Evolutionary conservation across 2,797 vertebrate species (phyloP).

Genomic region (Tauraco hartlaubi): DNA sequence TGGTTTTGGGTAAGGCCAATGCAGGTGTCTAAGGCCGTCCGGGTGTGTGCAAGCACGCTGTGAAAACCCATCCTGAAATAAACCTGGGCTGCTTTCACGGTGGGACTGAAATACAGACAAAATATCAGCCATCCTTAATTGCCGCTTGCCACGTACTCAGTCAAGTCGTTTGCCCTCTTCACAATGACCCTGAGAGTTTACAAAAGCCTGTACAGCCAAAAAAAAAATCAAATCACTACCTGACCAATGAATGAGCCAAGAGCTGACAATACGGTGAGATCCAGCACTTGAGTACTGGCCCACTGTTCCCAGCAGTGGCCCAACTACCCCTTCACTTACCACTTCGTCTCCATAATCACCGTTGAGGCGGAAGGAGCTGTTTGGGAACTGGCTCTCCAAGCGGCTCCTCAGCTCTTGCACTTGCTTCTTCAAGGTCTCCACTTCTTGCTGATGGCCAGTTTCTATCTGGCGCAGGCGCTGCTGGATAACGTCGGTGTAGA

Average conservation of each 20-base stretch:
- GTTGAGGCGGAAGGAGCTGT: constrained; percentile 86
- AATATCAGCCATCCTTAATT: background rate
- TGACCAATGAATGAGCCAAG: rapidly evolving
- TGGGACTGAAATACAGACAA: background rate
- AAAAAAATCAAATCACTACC: background rate
- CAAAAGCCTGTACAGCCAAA: background rate
- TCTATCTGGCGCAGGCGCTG: constrained; percentile 97
- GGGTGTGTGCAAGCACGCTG: rapidly evolving
- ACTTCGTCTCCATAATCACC: constrained; percentile 93
- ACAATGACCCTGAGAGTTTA: background rate
- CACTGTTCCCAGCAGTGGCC: background rate
- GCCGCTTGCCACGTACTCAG: background rate
- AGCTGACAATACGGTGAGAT: background rate
- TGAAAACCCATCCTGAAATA: background rate
- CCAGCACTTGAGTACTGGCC: background rate
- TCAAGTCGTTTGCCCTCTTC: background rate
- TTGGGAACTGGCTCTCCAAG: constrained; percentile 91
- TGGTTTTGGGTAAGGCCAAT: background rate
- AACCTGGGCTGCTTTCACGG: background rate
- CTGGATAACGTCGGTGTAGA: constrained; percentile 92
- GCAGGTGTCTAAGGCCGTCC: background rate
- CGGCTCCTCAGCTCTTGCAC: constrained; percentile 94
- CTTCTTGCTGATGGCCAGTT: constrained; percentile 94
- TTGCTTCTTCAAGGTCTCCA: constrained; percentile 95
- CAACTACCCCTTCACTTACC: constrained; percentile 82